Conservation (phyloP, 2,113 vertebrate species). For the Stegostoma tigrinum region DNA sequence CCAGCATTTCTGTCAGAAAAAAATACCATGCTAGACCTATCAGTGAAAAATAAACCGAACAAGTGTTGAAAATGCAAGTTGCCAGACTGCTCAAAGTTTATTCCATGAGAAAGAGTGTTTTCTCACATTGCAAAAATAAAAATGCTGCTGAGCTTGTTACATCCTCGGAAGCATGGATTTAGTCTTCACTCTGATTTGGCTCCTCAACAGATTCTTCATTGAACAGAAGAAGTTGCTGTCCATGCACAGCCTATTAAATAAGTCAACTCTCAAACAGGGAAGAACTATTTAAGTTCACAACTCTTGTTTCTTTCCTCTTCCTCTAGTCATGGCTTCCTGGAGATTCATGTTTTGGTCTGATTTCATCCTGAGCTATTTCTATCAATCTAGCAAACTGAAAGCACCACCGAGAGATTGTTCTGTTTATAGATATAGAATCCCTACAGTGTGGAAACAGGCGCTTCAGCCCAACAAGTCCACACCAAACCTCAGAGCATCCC, state of each 20-base stretch:
- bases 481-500: too few relatives aligned
- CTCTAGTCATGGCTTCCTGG: not conserved
- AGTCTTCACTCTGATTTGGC: not conserved
- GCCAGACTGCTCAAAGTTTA: not conserved
- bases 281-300: not conserved
- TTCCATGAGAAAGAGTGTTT: not conserved
- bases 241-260: not conserved
- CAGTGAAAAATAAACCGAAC: not conserved
- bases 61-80: slow-evolving; percentile 8
- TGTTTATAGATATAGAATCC: not conserved
- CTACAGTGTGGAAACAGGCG: too few relatives aligned
- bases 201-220: not conserved
- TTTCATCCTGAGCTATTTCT: not conserved
- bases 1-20: not conserved
- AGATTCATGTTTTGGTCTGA: not conserved
- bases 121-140: not conserved
- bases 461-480: too few relatives aligned
- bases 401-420: not conserved
- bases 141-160: not conserved
- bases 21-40: not conserved
- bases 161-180: not conserved
- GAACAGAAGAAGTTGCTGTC: not conserved
- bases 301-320: not conserved
- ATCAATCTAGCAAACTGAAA: not conserved
- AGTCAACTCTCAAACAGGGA: not conserved